Percentiles rank a stretch among this genome's conserved stretches.
These are phyloP conservation scores for Holothuria glaberrima DNA, from an alignment of 35 echinoderm and acorn worm genomes.

Conservation along the genomic window DNA sequence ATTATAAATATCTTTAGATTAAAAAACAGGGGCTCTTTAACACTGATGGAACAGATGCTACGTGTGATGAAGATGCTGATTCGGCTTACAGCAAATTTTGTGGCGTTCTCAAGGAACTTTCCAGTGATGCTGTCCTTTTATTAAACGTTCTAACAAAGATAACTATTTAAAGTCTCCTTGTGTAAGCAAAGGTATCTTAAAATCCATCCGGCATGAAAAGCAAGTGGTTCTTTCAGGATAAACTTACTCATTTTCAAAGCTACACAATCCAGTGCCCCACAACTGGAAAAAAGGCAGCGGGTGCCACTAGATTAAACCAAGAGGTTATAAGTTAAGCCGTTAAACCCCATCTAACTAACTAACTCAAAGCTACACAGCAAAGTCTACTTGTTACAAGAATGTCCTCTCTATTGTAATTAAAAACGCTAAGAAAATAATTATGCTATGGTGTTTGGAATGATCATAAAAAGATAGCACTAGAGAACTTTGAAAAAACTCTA, in stretches of 20 bases:
- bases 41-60: too few species aligned
- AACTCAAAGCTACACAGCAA: neutral
- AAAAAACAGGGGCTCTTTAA: too few species aligned
- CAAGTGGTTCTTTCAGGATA: neutral
- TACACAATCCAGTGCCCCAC: too few species aligned
- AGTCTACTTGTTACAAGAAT: neutral
- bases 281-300: too few species aligned
- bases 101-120: too few species aligned
- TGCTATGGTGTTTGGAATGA: neutral
- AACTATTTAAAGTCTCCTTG: too few species aligned
- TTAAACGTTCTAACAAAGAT: too few species aligned
- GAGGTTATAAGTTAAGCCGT: too few species aligned
- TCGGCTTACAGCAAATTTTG: neutral
- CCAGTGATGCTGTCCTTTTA: too few species aligned
- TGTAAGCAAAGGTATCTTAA: neutral
- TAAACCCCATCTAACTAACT: too few species aligned
- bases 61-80: neutral
- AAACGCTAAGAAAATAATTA: neutral
- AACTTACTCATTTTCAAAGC: neutral
- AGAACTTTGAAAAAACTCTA: neutral
- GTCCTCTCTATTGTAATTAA: constrained; percentile 3
- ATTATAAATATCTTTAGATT: too few species aligned
- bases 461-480: neutral
- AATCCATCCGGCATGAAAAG: neutral
- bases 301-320: too few species aligned